Percentiles rank a stretch among this genome's conserved stretches.
phyloP scores from a whole-genome alignment of 2,113 vertebrate species.

The Dipodomys stephensi region DNA sequence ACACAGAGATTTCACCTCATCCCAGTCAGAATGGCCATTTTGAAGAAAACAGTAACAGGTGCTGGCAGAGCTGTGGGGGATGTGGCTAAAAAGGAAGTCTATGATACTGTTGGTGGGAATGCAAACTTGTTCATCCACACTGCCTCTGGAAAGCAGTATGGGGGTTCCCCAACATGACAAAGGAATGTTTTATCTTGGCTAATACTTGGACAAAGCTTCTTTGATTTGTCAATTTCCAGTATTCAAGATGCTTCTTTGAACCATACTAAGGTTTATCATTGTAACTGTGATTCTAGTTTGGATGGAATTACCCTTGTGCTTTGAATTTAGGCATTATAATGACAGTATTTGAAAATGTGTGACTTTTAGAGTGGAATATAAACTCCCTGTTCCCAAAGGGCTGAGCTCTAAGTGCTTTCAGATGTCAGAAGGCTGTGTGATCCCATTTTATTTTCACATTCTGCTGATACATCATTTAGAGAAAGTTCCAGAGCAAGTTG shows the following conservation, averaged over 20 bases:
- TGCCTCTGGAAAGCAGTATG: too few species aligned
- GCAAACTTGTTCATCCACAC: too few species aligned
- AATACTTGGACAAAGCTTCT: constrained; percentile 23
- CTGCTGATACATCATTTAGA: constrained; percentile 52
- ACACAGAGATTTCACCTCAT: too few species aligned
- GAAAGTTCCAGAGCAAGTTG: constrained; percentile 64
- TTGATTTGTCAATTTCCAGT: constrained; percentile 52
- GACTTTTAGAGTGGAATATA: constrained; percentile 13
- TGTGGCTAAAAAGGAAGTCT: too few species aligned
- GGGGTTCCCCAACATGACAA: neutral
- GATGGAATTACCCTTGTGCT: constrained; percentile 30
- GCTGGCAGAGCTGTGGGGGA: too few species aligned
- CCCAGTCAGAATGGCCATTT: too few species aligned
- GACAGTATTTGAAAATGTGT: neutral
- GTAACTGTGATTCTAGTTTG: neutral
- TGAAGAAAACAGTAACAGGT: too few species aligned
- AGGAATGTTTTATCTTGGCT: constrained; percentile 41
- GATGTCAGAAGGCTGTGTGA: neutral
- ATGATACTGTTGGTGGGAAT: too few species aligned
- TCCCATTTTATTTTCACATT: constrained; percentile 4
- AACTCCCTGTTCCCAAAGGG: neutral
- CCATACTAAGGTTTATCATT: constrained; percentile 13
- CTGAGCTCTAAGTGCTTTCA: constrained; percentile 36
- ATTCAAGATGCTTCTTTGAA: constrained; percentile 33
- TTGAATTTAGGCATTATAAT: neutral